Percentiles rank a stretch among this genome's conserved stretches.
Evolutionary conservation across 1,140 invertebrate species (phyloP).

Genomic region (Cataglyphis hispanica): DNA sequence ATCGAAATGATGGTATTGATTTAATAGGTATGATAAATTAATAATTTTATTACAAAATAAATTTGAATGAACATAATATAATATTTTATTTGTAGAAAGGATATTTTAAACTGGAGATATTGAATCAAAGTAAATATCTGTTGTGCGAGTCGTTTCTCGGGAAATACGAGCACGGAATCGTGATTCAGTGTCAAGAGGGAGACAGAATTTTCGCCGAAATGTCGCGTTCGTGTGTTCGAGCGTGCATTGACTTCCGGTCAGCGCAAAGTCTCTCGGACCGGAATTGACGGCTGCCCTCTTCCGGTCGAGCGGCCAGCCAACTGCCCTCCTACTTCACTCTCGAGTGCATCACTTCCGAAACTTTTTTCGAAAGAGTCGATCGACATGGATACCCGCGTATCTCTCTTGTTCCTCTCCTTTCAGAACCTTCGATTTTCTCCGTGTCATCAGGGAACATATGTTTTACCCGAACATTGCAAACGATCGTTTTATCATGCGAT

Average conservation of each 20-base stretch:
- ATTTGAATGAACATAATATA: background rate
- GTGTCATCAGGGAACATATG: background rate
- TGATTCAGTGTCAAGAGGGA: conserved; percentile 3
- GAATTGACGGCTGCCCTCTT: conserved; percentile 70
- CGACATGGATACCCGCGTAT: conserved; percentile 37
- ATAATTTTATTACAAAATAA: too few species aligned
- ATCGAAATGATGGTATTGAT: too few species aligned
- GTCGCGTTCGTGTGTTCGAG: background rate
- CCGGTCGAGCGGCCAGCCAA: conserved; percentile 73
- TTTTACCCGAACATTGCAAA: background rate
- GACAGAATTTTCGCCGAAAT: background rate
- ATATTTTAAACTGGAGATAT: background rate
- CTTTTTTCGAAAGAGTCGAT: conserved; percentile 64
- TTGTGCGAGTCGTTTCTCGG: background rate
- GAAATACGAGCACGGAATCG: background rate
- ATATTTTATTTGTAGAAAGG: background rate
- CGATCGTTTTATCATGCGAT: conserved; percentile 1
- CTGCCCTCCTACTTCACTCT: conserved; percentile 73
- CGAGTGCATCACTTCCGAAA: conserved; percentile 69
- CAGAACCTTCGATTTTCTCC: conserved; percentile 46
- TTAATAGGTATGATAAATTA: too few species aligned
- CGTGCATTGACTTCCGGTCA: conserved; percentile 40
- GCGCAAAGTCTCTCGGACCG: conserved; percentile 44
- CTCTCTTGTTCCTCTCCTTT: conserved; percentile 36
- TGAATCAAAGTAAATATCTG: background rate